These are phyloP conservation scores for Synanthedon myopaeformis DNA, from an alignment of 2,888 invertebrate genomes.

Conservation along the genomic window DNA sequence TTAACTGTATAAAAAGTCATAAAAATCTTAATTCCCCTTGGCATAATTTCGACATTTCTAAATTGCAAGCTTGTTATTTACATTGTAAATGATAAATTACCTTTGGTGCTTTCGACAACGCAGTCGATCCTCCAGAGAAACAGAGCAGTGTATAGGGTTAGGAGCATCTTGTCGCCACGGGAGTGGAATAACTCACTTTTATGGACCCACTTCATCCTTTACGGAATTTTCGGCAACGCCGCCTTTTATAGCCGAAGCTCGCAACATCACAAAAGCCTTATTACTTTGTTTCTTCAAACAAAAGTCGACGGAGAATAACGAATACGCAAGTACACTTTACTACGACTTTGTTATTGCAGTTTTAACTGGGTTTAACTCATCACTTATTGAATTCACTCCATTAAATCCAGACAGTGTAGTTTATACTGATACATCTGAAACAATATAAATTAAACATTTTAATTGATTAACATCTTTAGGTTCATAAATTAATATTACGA, in stretches of 20 bases:
- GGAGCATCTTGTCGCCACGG: constrained; percentile 49
- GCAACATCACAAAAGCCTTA: constrained; percentile 46
- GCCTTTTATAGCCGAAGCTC: constrained; percentile 34
- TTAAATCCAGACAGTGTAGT: background rate
- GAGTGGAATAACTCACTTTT: constrained; percentile 38
- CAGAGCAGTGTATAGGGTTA: constrained; percentile 44
- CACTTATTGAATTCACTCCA: background rate
- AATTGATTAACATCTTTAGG: no score
- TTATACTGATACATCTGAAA: background rate
- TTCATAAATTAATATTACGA: no score
- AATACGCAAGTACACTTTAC: constrained; percentile 16
- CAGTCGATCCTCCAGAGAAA: constrained; percentile 60
- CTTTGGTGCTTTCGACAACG: constrained; percentile 60
- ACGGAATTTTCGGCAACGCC: constrained; percentile 44
- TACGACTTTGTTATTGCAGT: background rate
- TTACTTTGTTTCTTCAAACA: constrained; percentile 3
- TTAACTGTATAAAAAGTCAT: no score
- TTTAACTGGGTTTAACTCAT: background rate
- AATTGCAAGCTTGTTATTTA: background rate
- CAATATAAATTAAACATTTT: background rate
- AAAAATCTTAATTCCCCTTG: no score
- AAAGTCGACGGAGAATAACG: constrained; percentile 19
- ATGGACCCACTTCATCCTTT: constrained; percentile 49
- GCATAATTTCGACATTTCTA: background rate
- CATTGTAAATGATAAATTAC: constrained; percentile 22